Evolutionary conservation across 2,113 vertebrate species (phyloP).

Genomic region (Raja brachyura): DNA sequence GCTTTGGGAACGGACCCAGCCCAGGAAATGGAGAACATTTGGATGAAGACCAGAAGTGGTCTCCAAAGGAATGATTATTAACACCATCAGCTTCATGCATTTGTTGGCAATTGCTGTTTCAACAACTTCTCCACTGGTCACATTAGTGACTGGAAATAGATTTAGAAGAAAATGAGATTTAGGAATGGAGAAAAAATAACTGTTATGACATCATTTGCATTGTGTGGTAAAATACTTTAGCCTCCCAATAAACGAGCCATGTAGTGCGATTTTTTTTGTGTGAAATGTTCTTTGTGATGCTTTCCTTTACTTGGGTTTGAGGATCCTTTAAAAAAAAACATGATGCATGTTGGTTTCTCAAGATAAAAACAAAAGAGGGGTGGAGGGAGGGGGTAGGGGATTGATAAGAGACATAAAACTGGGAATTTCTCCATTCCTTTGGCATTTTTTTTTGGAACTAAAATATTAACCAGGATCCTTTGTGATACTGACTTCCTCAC

Average conservation of each 20-base stretch:
- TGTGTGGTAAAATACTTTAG: background rate
- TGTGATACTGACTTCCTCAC: background rate
- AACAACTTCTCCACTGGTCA: background rate
- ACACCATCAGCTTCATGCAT: background rate
- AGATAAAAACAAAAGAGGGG: no score
- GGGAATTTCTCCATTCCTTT: no score
- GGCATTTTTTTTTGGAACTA: background rate
- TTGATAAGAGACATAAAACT: background rate
- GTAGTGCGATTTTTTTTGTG: background rate
- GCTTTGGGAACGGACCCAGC: background rate
- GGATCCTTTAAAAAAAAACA: background rate
- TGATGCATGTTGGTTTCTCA: background rate
- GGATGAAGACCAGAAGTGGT: background rate
- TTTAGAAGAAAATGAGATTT: background rate
- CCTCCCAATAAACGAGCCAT: no score
- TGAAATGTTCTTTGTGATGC: background rate
- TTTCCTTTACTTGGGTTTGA: background rate
- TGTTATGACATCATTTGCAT: background rate
- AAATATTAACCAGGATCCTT: background rate
- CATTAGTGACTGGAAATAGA: background rate
- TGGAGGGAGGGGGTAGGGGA: no score
- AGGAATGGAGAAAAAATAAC: background rate
- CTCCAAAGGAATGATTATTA: background rate
- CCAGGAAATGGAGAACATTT: background rate
- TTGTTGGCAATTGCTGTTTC: background rate